These are phyloP conservation scores for Mus pahari DNA, from an alignment of 2,113 vertebrate genomes.

Conservation along the genomic window DNA sequence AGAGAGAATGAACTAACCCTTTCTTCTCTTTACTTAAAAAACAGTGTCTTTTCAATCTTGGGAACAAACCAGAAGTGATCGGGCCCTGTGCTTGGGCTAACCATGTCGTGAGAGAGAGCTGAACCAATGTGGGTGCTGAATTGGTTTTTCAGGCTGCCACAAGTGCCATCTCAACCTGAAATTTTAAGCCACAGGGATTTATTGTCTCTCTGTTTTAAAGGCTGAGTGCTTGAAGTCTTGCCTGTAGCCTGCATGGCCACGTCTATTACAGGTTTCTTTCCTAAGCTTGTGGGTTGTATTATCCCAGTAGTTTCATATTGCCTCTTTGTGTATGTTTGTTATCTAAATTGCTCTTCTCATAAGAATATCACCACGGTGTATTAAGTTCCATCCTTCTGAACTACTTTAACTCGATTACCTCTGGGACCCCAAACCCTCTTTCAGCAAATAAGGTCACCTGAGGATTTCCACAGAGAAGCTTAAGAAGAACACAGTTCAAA, in stretches of 20 bases:
- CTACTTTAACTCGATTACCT: neutral
- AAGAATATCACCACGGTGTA: neutral
- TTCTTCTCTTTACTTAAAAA: neutral
- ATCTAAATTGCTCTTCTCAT: neutral
- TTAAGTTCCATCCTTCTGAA: neutral
- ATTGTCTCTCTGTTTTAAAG: neutral
- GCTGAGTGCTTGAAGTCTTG: neutral
- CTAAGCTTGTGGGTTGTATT: neutral
- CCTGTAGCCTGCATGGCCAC: neutral
- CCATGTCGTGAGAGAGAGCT: neutral
- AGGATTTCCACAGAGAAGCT: neutral
- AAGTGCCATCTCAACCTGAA: neutral
- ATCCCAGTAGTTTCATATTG: neutral
- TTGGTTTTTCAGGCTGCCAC: neutral
- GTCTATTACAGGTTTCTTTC: neutral
- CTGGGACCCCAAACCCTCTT: neutral
- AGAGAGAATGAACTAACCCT: neutral
- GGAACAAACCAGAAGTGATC: neutral
- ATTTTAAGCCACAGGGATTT: neutral
- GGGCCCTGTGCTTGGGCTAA: neutral
- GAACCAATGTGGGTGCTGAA: too few relatives aligned
- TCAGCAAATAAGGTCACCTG: slow-evolving; percentile 10
- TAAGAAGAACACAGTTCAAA: neutral
- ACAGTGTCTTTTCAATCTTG: neutral
- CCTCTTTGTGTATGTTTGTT: neutral